These are phyloP conservation scores for Umimayanthus chanpuru DNA, from an alignment of 92 coral and sea anemone species.

Conservation along the genomic window DNA sequence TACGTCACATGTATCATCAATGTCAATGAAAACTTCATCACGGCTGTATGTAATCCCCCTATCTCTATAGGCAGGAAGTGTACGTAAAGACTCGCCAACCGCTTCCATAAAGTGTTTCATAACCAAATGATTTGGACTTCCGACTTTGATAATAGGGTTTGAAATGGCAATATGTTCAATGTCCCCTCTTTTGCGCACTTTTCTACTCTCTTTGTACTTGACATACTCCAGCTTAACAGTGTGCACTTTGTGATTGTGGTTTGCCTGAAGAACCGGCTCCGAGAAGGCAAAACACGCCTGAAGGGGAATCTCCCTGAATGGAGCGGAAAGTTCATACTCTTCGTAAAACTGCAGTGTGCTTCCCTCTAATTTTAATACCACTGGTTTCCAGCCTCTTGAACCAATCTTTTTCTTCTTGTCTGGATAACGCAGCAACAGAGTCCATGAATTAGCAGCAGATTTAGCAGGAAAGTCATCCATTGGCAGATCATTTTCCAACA, in stretches of 20 bases:
- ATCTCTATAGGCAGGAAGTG: constrained; percentile 90
- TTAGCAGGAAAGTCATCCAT: constrained; percentile 56
- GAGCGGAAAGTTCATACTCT: constrained; percentile 93
- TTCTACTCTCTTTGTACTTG: constrained; percentile 86
- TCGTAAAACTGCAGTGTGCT: constrained; percentile 86
- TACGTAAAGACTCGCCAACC: constrained; percentile 79
- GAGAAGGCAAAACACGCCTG: constrained; percentile 92
- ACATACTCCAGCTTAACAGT: constrained; percentile 87
- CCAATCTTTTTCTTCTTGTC: constrained; percentile 87
- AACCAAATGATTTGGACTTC: constrained; percentile 69
- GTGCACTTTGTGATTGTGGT: constrained; percentile 83
- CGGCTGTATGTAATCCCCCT: constrained; percentile 93
- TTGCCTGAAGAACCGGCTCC: constrained; percentile 65
- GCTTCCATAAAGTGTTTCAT: constrained; percentile 86
- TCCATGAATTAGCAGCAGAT: constrained; percentile 81
- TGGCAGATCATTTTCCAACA: constrained; percentile 49
- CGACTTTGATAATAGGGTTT: constrained; percentile 89
- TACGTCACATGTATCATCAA: constrained; percentile 84
- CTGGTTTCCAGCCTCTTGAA: constrained; percentile 92
- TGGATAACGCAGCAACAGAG: constrained; percentile 92
- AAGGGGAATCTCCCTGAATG: constrained; percentile 93
- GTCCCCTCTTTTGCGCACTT: constrained; percentile 76
- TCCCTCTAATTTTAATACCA: constrained; percentile 86
- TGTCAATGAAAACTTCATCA: constrained; percentile 94
- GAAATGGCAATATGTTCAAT: constrained; percentile 82